Evolutionary conservation across 2,888 invertebrate species (phyloP).

Genomic region (Tachina grossa): DNA sequence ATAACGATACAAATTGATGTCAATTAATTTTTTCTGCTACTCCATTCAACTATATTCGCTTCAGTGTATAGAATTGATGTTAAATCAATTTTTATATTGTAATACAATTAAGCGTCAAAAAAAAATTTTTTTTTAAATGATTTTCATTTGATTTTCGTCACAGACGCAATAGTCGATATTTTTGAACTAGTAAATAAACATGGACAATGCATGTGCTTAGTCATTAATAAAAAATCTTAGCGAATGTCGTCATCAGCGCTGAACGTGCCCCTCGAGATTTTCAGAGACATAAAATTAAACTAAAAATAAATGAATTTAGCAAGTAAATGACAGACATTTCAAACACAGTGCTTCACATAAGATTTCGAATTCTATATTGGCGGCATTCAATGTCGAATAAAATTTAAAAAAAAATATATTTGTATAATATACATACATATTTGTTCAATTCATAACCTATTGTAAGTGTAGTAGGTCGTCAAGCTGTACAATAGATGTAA

Average conservation of each 20-base stretch:
- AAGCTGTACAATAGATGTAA: too few species aligned
- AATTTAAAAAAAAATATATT: too few species aligned
- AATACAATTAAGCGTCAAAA: constrained; percentile 26
- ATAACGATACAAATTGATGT: too few species aligned
- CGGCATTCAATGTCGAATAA: too few species aligned
- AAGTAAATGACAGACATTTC: background rate
- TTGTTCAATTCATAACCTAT: too few species aligned
- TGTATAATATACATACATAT: too few species aligned
- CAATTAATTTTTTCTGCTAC: too few species aligned
- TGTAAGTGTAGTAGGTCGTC: too few species aligned
- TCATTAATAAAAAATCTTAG: constrained; percentile 36
- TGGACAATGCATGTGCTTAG: constrained; percentile 16
- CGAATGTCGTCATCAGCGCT: constrained; percentile 24
- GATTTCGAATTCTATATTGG: background rate
- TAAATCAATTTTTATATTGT: background rate
- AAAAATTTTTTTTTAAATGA: constrained; percentile 20
- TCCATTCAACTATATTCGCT: too few species aligned
- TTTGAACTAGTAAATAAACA: constrained; percentile 30
- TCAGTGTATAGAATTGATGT: background rate
- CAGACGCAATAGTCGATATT: constrained; percentile 14
- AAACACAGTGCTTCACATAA: background rate
- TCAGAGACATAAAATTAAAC: background rate
- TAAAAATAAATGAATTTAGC: constrained; percentile 6
- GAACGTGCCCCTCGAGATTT: constrained; percentile 45
- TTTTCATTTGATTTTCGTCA: constrained; percentile 47